Evolutionary conservation across 2,888 invertebrate species (phyloP), one percentile per base, ranked within the genome.

Genomic region (Hecatera dysodea): DNA sequence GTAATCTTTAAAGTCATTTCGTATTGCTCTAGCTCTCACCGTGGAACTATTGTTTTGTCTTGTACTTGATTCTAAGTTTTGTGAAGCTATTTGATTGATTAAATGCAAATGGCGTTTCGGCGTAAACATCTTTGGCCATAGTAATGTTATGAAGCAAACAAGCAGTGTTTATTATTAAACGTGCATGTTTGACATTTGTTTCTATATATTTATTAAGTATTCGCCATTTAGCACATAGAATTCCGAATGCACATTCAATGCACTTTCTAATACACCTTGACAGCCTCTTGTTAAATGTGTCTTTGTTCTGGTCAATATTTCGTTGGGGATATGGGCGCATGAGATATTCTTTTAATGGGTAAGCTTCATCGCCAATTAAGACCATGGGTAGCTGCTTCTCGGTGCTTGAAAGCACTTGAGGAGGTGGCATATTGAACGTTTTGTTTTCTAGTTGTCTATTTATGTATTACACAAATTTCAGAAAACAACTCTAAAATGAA

Each of bases 171-270:
- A 81, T 75, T 11, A 76, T 71, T 59, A 77, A 11, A 11, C 56
- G 44, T 17, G 80, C 71, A 55, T 79, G 70, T 12, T 75, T 63
- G 24, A 63, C 11, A 17, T 76, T 62, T n/a, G 77, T 63, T 56
- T 81, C 76, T 33, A 81, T 72, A 5, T 77, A 64, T 27, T 75
- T 59, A 11, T 71, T 68, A 29, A 80, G 74, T 1, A 85, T 70
- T 50, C 77, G 59, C 82, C 89, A 89, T 53, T 83, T 86, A 53
- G 84, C 86, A 29, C 84, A 80, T 19, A 85, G 59, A 19, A 86
- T 85, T 55, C 81, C 81, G 59, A 84, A 85, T 9, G 84, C 82
- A 44, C 76, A 79, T 67, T 85, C 85, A 6, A 85, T 70, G 0
- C 79, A 57, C 1, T 80, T 56, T 29, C 84, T 75, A 0, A 82